These are phyloP conservation scores for Labeo rohita DNA, from an alignment of 2,113 vertebrate species.

Conservation along the genomic window DNA sequence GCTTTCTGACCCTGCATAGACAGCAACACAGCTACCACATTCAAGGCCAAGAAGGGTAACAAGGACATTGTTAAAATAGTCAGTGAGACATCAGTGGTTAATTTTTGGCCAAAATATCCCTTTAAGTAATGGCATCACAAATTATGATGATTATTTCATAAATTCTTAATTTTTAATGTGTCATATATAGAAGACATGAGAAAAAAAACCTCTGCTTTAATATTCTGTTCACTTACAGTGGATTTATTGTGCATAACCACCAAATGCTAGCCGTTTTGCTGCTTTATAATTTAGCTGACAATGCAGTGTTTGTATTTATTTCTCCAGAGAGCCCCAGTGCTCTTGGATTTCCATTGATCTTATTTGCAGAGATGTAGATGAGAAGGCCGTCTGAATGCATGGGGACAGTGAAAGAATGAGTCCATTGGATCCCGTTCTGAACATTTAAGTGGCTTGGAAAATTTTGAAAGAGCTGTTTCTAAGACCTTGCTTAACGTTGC, in stretches of 20 bases:
- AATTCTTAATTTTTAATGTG: background rate
- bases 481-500: slow-evolving; percentile 37
- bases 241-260: slow-evolving; percentile 25
- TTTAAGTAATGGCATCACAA: too few species aligned
- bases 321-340: slow-evolving; percentile 17
- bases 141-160: background rate
- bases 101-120: too few species aligned
- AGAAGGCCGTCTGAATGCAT: slow-evolving; percentile 26
- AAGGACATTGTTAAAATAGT: too few species aligned
- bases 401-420: slow-evolving; percentile 33
- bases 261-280: slow-evolving; percentile 12
- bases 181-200: background rate
- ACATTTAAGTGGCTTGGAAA: slow-evolving; percentile 59
- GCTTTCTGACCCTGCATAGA: too few species aligned
- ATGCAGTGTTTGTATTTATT: slow-evolving; percentile 32
- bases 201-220: background rate
- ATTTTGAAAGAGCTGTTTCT: slow-evolving; percentile 61
- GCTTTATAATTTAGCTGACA: slow-evolving; percentile 23
- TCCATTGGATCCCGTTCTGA: slow-evolving; percentile 39
- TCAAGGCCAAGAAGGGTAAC: too few species aligned
- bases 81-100: too few species aligned
- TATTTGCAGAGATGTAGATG: slow-evolving; percentile 31
- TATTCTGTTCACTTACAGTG: slow-evolving; percentile 4
- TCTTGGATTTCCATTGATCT: slow-evolving; percentile 31
- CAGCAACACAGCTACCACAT: too few species aligned